Evolutionary conservation across 1,140 invertebrate genomes (phyloP).

Genomic region (Scaptomyza pallida): DNA sequence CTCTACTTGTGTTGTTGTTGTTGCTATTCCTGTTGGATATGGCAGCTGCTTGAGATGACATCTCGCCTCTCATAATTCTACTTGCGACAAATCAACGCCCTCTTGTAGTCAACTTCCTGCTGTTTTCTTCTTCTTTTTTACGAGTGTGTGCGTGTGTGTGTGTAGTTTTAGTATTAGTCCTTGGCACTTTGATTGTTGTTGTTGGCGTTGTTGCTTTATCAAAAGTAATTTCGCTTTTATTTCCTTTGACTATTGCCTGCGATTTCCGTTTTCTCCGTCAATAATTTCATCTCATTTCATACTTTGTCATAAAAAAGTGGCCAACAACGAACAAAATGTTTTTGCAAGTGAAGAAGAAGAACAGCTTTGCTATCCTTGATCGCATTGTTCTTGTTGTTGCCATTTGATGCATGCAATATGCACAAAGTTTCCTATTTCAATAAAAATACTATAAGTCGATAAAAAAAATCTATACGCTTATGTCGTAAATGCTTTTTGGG

Average conservation of each 20-base stretch:
- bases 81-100: slow-evolving; percentile 81
- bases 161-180: slow-evolving; percentile 61
- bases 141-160: slow-evolving; percentile 62
- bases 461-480: slow-evolving; percentile 69
- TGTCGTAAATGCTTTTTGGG: slow-evolving; percentile 61
- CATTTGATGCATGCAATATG: slow-evolving; percentile 81
- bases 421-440: slow-evolving; percentile 81
- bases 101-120: slow-evolving; percentile 75
- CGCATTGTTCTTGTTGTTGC: slow-evolving; percentile 6
- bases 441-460: slow-evolving; percentile 62
- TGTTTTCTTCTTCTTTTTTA: slow-evolving; percentile 44
- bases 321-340: slow-evolving; percentile 51
- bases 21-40: slow-evolving; percentile 47
- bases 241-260: slow-evolving; percentile 78
- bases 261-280: slow-evolving; percentile 73
- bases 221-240: slow-evolving; percentile 81
- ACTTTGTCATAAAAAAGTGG: slow-evolving; percentile 78
- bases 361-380: slow-evolving; percentile 26
- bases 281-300: slow-evolving; percentile 81
- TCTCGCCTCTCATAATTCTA: slow-evolving; percentile 70
- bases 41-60: slow-evolving; percentile 60
- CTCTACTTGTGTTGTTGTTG: slow-evolving; percentile 27
- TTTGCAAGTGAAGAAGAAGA: slow-evolving; percentile 58
- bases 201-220: slow-evolving; percentile 66
- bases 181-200: slow-evolving; percentile 35